Evolutionary conservation across 2,113 vertebrate genomes (phyloP), one percentile per base, ranked within the genome.

Genomic region (Vanacampus margaritifer): DNA sequence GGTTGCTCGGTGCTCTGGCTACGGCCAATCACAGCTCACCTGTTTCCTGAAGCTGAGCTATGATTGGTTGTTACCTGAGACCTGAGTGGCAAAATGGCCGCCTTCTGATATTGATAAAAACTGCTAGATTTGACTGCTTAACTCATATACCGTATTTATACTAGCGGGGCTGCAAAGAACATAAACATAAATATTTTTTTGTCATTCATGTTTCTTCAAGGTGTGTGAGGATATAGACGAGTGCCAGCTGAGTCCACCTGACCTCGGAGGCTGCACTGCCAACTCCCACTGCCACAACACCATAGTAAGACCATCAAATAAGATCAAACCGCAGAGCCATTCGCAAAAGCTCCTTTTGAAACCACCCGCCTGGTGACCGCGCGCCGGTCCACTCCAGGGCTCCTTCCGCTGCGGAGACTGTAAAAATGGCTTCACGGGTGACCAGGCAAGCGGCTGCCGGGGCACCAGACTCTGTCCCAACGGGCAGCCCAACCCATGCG

Each of bases 281-380:
- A 94, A 99, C 89, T 98, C 97, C 3, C 71, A 93, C 73, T 99
- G 97, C 79, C 81, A 93, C 80, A 99, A 99, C 85, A 95, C 94
- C 21, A 68, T 94, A 86, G 97, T 99, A 90, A 95, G 93, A 63
- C 41, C 26, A 12, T 9, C 43, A 26, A 23, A 36, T n/a, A 13
- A 23, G 17, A 28, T 19, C 21, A 43, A 26, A 28, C 5, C 17
- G 56, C 43, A 46, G 43, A 46, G 43, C 17, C 17, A 4, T 24
- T 63, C 24, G 5, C 26, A 23, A 61, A 13, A 23, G 28, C 45
- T 48, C 28, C 28, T 32, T 32, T 5, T 19, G 6, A 48, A 36
- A 26, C 28, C 45, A 16, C 5, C 21, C n/a, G n/a, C 9, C 37
- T 24, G 28, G 1, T 79, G 64, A 78, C 64, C 46, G 24, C 68